phyloP scores from a whole-genome alignment of 1,140 invertebrate species.

The Zaprionus ornatus region DNA sequence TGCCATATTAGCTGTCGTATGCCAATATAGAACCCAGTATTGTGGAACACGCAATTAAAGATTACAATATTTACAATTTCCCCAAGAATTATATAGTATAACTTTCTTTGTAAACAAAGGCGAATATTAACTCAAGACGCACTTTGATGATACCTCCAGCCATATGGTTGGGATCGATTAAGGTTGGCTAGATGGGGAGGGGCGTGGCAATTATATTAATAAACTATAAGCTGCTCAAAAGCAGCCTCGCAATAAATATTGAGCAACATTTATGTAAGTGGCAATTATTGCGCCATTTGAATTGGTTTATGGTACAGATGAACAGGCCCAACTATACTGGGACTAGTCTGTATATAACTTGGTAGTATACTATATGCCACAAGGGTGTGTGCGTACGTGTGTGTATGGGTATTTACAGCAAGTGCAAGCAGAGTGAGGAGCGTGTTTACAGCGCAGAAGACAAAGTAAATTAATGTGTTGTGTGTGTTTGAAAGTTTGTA shows the following conservation, averaged over 20 bases:
- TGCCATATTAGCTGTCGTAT: background rate
- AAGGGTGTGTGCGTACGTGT: background rate
- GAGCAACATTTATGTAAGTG: constrained; percentile 72
- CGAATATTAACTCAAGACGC: constrained; percentile 24
- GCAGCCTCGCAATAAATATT: constrained; percentile 61
- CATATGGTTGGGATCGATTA: constrained; percentile 9
- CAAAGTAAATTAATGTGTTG: constrained; percentile 79
- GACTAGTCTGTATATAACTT: constrained; percentile 7
- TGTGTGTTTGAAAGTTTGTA: constrained; percentile 65
- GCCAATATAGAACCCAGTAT: background rate
- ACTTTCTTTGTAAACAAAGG: constrained; percentile 1
- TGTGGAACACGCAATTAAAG: background rate
- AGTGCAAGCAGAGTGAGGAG: constrained; percentile 25
- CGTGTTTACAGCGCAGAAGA: constrained; percentile 69
- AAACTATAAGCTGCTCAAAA: constrained; percentile 30
- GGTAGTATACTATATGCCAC: background rate
- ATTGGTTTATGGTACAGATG: constrained; percentile 56
- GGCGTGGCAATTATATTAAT: constrained; percentile 49
- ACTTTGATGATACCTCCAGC: constrained; percentile 11
- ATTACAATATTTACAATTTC: background rate
- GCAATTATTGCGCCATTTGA: constrained; percentile 72
- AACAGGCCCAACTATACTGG: constrained; percentile 8
- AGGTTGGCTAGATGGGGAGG: background rate
- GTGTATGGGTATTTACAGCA: constrained; percentile 16
- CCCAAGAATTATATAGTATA: background rate